Conservation (phyloP, 2,888 invertebrate species). For the Oxycera nigricornis region DNA sequence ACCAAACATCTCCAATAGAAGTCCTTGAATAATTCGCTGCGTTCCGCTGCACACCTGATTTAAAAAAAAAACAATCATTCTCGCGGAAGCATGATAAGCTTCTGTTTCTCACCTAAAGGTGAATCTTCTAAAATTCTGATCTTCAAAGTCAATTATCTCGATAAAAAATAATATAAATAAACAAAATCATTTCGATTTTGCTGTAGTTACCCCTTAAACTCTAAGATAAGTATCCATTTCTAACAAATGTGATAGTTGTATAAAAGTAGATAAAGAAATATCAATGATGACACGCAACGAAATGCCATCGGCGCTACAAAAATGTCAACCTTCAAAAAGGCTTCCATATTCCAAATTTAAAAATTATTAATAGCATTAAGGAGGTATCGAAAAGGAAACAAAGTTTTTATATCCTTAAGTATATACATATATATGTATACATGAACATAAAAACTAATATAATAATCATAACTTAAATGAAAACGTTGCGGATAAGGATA, state of each 20-base stretch:
- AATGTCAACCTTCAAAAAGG: slow-evolving; percentile 48
- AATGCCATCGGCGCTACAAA: slow-evolving; percentile 12
- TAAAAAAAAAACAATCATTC: background rate
- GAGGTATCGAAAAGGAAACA: slow-evolving; percentile 25
- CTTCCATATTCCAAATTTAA: slow-evolving; percentile 52
- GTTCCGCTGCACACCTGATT: too few relatives aligned
- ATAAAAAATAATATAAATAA: too few relatives aligned
- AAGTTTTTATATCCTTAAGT: slow-evolving; percentile 38
- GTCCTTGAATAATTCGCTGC: too few relatives aligned
- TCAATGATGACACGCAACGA: background rate
- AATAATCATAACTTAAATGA: slow-evolving; percentile 27
- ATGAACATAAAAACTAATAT: slow-evolving; percentile 32
- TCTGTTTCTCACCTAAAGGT: too few relatives aligned
- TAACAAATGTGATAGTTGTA: background rate
- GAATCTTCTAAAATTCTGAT: too few relatives aligned
- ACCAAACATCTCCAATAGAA: too few relatives aligned
- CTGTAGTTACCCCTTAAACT: background rate
- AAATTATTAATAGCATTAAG: slow-evolving; percentile 33
- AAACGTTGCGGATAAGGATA: slow-evolving; percentile 20
- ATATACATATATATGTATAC: too few relatives aligned
- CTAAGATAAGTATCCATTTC: background rate
- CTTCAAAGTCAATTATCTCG: too few relatives aligned
- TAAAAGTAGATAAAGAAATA: background rate
- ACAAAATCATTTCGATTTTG: background rate
- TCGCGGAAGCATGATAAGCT: too few relatives aligned